Percentiles rank a stretch among this genome's conserved stretches.
These are phyloP conservation scores for Muntiacus muntjak DNA, from an alignment of 2,113 vertebrate species.

Conservation along the genomic window DNA sequence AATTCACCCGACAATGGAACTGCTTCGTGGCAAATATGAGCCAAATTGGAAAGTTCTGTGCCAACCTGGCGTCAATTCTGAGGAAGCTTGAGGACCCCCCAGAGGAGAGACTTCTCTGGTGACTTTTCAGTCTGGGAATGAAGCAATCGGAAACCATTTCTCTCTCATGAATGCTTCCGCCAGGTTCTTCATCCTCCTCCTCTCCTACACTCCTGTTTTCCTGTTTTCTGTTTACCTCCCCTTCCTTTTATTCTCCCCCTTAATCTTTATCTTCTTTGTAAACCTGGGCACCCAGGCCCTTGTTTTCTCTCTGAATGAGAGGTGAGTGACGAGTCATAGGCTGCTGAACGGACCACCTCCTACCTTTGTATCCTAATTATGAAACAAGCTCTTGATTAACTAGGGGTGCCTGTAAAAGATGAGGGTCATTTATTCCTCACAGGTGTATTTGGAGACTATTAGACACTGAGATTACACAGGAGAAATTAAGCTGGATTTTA, in stretches of 20 bases:
- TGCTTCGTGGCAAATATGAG: not conserved
- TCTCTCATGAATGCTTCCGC: not conserved
- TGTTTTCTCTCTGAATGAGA: not conserved
- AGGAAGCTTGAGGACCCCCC: not conserved
- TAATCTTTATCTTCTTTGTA: not conserved
- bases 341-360: rapidly evolving
- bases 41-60: not conserved
- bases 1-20: not conserved
- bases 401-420: not conserved
- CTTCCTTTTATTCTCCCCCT: rapidly evolving
- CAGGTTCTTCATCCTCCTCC: not conserved
- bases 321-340: rapidly evolving
- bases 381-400: rapidly evolving
- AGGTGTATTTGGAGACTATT: not conserved
- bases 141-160: not conserved
- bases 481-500: not conserved
- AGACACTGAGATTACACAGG: not conserved
- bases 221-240: not conserved
- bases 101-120: not conserved
- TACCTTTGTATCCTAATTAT: not conserved
- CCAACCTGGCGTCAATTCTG: not conserved
- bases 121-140: not conserved
- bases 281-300: rapidly evolving
- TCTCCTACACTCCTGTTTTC: too few relatives aligned
- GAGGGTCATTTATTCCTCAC: not conserved